phyloP scores from a whole-genome alignment of 1,140 invertebrate genomes.

The Conus betulinus region DNA sequence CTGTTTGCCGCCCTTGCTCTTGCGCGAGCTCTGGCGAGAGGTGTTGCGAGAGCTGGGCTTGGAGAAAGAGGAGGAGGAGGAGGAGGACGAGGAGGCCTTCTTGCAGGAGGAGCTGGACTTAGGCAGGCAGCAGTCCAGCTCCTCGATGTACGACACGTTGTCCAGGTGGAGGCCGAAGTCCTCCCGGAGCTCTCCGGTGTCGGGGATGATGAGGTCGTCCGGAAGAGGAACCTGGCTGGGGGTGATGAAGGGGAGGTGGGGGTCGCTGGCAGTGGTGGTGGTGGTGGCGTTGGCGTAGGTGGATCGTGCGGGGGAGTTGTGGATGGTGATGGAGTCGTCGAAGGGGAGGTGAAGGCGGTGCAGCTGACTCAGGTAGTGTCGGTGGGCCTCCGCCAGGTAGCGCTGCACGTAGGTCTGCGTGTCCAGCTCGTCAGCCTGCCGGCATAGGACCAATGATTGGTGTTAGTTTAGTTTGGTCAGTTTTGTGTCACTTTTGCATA shows the following conservation, averaged over 20 bases:
- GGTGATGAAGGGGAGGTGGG: neutral
- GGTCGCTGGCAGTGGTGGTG: neutral
- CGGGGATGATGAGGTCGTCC: neutral
- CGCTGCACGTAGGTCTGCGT: neutral
- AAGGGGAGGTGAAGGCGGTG: neutral
- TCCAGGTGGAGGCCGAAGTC: neutral
- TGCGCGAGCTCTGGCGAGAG: slow-evolving; percentile 14
- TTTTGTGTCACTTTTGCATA: too few species aligned
- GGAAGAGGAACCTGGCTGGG: neutral
- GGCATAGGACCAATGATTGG: too few species aligned
- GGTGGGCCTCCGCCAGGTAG: slow-evolving; percentile 30
- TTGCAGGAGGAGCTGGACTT: neutral
- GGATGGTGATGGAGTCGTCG: neutral
- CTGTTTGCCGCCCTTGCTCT: neutral
- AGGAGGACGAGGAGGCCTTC: neutral
- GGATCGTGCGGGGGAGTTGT: neutral
- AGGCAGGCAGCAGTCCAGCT: neutral
- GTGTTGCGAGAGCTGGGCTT: neutral
- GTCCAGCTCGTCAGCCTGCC: slow-evolving; percentile 28
- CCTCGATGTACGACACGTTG: neutral
- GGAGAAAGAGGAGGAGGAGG: neutral
- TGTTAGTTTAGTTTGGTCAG: too few species aligned
- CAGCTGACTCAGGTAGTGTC: neutral
- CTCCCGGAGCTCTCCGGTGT: slow-evolving; percentile 3
- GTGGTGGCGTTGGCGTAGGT: neutral